phyloP scores from a whole-genome alignment of 2,888 invertebrate genomes.

The Fragum fragum region DNA sequence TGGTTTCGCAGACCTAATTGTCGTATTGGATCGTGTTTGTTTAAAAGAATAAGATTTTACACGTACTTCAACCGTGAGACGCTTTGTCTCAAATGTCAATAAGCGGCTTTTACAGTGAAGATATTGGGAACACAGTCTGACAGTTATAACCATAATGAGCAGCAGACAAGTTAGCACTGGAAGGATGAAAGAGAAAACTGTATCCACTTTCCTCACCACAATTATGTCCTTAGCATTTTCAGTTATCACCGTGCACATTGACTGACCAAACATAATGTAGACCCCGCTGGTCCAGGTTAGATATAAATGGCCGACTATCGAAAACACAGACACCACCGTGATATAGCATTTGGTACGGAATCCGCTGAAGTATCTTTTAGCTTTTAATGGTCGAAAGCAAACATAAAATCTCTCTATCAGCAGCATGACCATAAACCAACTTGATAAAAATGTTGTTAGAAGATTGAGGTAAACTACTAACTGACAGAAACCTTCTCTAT shows the following conservation, averaged over 20 bases:
- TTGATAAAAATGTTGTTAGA: slow-evolving; percentile 68
- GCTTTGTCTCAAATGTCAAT: slow-evolving; percentile 36
- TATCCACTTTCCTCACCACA: slow-evolving; percentile 75
- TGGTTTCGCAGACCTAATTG: neutral
- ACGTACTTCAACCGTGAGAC: slow-evolving; percentile 54
- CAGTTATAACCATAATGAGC: slow-evolving; percentile 28
- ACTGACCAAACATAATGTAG: slow-evolving; percentile 23
- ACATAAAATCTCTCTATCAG: slow-evolving; percentile 59
- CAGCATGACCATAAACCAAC: slow-evolving; percentile 68
- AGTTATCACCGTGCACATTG: slow-evolving; percentile 71
- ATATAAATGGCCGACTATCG: slow-evolving; percentile 70
- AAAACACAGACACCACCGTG: slow-evolving; percentile 62
- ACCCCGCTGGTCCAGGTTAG: slow-evolving; percentile 73
- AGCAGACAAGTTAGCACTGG: slow-evolving; percentile 61
- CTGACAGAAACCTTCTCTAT: slow-evolving; percentile 71
- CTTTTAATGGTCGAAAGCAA: slow-evolving; percentile 46
- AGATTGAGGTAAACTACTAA: slow-evolving; percentile 69
- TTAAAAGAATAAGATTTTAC: slow-evolving; percentile 37
- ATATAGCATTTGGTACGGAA: slow-evolving; percentile 70
- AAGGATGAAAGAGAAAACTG: slow-evolving; percentile 72
- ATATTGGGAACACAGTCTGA: slow-evolving; percentile 40
- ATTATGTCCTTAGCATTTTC: slow-evolving; percentile 73
- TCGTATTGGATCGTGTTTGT: slow-evolving; percentile 1
- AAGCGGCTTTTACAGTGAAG: slow-evolving; percentile 47
- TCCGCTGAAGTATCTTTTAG: slow-evolving; percentile 56